Conservation (phyloP, 2,113 vertebrate species). For the Melanotaenia duboulayi region DNA sequence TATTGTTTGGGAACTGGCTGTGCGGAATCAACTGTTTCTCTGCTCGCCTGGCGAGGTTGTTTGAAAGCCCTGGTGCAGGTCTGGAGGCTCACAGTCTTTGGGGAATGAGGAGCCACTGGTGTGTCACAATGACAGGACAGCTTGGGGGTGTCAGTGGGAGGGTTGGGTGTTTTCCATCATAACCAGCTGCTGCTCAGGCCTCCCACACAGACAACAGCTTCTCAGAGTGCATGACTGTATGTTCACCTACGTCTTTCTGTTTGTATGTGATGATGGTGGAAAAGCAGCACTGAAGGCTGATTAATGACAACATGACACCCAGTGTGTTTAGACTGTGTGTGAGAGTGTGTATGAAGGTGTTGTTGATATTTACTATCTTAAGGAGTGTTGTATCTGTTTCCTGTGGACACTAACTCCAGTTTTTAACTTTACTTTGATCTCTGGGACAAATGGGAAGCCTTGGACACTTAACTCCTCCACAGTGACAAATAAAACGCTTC, state of each 20-base stretch:
- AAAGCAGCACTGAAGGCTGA: constrained; percentile 15
- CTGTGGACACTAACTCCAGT: constrained; percentile 2
- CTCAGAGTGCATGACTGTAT: neutral
- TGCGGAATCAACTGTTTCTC: constrained; percentile 62
- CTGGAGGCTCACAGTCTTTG: constrained; percentile 53
- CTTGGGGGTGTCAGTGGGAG: constrained; percentile 62
- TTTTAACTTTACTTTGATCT: constrained; percentile 61
- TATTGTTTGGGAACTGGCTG: constrained; percentile 71
- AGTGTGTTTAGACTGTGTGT: constrained; percentile 23
- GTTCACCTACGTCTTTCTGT: constrained; percentile 51
- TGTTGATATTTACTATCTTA: constrained; percentile 47
- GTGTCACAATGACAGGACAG: constrained; percentile 69
- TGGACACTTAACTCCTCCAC: constrained; percentile 41
- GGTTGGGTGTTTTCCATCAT: constrained; percentile 77
- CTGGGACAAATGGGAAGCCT: constrained; percentile 55
- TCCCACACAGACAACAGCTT: constrained; percentile 58
- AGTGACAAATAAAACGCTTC: constrained; percentile 30
- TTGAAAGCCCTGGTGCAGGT: constrained; percentile 43
- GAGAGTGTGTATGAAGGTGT: constrained; percentile 23
- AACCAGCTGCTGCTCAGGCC: constrained; percentile 72
- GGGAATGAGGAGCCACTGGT: constrained; percentile 41
- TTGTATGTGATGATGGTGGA: constrained; percentile 43
- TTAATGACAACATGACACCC: constrained; percentile 51
- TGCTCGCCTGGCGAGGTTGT: constrained; percentile 65
- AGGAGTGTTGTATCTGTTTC: constrained; percentile 62